Base-by-base conservation (phyloP, 2,797 vertebrate species). In the Bradypus variegatus region DNA sequence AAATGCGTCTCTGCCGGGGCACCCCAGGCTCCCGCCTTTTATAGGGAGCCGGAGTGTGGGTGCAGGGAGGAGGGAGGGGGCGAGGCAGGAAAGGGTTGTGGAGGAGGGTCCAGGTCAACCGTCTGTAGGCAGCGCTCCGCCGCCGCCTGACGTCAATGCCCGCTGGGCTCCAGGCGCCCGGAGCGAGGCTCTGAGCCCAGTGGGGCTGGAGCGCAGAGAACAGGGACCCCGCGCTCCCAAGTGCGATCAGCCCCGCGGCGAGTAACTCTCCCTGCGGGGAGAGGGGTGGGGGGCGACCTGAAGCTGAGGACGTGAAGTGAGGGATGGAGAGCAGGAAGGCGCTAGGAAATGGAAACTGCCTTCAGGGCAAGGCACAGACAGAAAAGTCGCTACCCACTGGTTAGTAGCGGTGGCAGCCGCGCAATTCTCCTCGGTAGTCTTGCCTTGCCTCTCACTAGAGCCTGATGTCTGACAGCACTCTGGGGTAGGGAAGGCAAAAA, bases 71-170 rank as follows among this genome's bases (percentile, higher is more conserved):
- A 77, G 83, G 95, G 96, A 89, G 95, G 94, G 94, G 92, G 92
- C 72, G 89, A 87, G 65, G 64, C 85, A 94, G 90, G 90, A 82
- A 76, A 86, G 76, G 94, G 91, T 33, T 70, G 92, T 83, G 88
- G 95, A 93, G 95, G 93, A 96, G 93, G 92, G 95, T 89, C 86
- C 86, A 33, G 96, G 94, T 94, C 95, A 94, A 91, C 95, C 87
- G 93, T 95, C 96, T 94, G 95, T 93, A 95, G 92, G 89, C 96
- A 93, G 96, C 25, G 94, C 95, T 95, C 94, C 58, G 80, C 96
- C 93, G 62, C 91, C 77, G 94, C 77, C 94, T 90, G 95, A 97
- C 97, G 96, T 97, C 97, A 97, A 92, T 95, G 94, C 92, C 90
- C 94, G 96, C 96, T 62, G 92, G 94, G 95, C 96, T 86, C 92